Conservation (phyloP, 2,113 vertebrate genomes). For the Trematocara marginatum region DNA sequence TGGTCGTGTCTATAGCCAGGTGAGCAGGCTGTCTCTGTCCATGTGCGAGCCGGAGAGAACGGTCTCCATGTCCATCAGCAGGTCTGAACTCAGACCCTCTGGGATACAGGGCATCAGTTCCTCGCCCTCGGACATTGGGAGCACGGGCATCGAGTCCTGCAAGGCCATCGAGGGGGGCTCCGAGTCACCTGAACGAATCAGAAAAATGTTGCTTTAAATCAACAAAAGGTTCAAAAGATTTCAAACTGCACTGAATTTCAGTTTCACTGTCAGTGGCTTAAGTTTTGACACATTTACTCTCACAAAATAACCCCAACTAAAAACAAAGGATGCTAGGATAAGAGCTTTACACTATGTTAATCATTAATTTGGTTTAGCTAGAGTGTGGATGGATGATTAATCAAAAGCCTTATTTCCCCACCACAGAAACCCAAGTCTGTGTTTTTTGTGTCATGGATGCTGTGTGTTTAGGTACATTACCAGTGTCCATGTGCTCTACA, state of each 20-base stretch:
- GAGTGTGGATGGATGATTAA: neutral
- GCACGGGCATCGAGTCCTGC: constrained; percentile 89
- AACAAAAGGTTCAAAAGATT: neutral
- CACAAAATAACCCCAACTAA: neutral
- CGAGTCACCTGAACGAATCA: constrained; percentile 77
- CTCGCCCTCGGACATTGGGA: constrained; percentile 89
- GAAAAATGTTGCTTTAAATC: neutral
- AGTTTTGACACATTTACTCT: neutral
- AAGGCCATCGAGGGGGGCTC: constrained; percentile 78
- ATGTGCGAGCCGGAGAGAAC: constrained; percentile 91
- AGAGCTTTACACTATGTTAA: neutral
- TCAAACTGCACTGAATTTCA: neutral
- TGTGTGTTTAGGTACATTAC: constrained; percentile 51
- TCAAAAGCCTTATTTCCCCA: neutral
- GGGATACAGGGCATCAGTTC: constrained; percentile 94
- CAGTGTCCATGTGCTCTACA: constrained; percentile 95
- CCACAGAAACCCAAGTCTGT: neutral
- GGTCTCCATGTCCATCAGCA: constrained; percentile 95
- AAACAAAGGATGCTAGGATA: neutral
- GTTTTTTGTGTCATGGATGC: neutral
- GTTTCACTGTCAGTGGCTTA: neutral
- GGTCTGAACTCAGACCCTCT: constrained; percentile 90
- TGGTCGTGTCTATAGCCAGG: constrained; percentile 85
- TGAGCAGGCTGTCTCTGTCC: constrained; percentile 96
- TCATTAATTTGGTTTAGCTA: neutral